Conservation (phyloP, 1,140 invertebrate species). For the Lepidurus packardi region DNA sequence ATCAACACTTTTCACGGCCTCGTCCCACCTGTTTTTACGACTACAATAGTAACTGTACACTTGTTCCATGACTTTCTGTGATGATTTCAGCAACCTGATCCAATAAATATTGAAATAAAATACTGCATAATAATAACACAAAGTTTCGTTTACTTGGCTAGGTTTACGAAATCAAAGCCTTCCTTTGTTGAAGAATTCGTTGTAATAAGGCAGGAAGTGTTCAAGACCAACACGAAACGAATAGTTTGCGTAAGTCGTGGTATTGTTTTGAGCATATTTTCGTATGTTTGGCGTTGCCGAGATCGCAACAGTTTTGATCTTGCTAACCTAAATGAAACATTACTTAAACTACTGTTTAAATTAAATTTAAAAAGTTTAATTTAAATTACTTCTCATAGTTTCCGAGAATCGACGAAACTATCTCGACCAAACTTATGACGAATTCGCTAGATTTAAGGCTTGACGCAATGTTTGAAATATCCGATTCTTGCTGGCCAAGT, state of each 20-base stretch:
- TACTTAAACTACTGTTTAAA: not conserved
- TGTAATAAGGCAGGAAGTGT: not conserved
- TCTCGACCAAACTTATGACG: not conserved
- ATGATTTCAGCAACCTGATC: not conserved
- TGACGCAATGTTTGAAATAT: not conserved
- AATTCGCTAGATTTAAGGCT: not conserved
- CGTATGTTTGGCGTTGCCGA: not conserved
- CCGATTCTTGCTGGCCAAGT: not conserved
- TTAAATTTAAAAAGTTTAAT: too few species aligned
- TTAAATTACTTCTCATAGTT: not conserved
- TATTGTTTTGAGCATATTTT: not conserved
- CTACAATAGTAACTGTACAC: not conserved
- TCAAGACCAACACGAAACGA: not conserved
- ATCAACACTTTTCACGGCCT: not conserved
- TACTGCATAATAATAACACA: not conserved
- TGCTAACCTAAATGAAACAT: not conserved
- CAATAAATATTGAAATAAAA: not conserved
- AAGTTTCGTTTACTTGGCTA: not conserved
- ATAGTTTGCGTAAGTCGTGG: not conserved
- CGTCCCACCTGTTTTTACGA: not conserved
- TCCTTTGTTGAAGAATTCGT: not conserved
- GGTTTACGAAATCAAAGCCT: not conserved
- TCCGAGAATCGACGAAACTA: not conserved
- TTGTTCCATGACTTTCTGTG: not conserved
- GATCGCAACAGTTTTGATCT: not conserved